phyloP scores from a whole-genome alignment of 2,888 invertebrate genomes.

The Hedya salicella region DNA sequence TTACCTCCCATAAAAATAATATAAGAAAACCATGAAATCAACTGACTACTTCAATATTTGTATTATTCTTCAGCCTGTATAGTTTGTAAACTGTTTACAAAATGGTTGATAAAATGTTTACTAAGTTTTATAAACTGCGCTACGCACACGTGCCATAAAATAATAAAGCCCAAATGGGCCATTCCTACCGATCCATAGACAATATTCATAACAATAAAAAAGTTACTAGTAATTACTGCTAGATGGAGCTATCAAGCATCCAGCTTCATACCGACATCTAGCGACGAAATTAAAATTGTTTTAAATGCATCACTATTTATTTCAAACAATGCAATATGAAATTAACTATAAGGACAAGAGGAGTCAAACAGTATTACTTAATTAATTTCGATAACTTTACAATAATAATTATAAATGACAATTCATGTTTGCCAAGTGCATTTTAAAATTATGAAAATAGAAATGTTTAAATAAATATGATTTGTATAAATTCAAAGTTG shows the following conservation, averaged over 20 bases:
- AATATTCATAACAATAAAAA: constrained; percentile 43
- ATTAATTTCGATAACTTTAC: constrained; percentile 76
- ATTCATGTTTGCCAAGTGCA: constrained; percentile 63
- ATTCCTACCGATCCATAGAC: constrained; percentile 66
- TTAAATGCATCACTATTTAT: constrained; percentile 37
- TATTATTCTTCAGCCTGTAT: constrained; percentile 38
- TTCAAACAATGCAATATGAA: constrained; percentile 44
- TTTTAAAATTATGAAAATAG: constrained; percentile 56
- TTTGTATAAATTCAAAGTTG: constrained; percentile 52
- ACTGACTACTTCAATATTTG: constrained; percentile 13
- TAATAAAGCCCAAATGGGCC: constrained; percentile 61
- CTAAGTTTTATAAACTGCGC: constrained; percentile 40
- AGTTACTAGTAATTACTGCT: constrained; percentile 11
- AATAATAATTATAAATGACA: constrained; percentile 60
- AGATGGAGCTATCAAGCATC: constrained; percentile 14
- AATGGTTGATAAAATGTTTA: constrained; percentile 25
- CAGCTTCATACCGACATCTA: constrained; percentile 11
- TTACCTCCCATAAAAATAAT: constrained; percentile 7
- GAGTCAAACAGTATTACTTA: constrained; percentile 82
- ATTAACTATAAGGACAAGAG: constrained; percentile 60
- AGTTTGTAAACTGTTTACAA: constrained; percentile 41
- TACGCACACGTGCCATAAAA: constrained; percentile 79
- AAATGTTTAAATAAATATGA: constrained; percentile 46
- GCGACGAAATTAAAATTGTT: background rate
- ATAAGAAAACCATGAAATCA: constrained; percentile 1